Conservation (phyloP, 2,797 vertebrate species). For the Dipus sagitta region DNA sequence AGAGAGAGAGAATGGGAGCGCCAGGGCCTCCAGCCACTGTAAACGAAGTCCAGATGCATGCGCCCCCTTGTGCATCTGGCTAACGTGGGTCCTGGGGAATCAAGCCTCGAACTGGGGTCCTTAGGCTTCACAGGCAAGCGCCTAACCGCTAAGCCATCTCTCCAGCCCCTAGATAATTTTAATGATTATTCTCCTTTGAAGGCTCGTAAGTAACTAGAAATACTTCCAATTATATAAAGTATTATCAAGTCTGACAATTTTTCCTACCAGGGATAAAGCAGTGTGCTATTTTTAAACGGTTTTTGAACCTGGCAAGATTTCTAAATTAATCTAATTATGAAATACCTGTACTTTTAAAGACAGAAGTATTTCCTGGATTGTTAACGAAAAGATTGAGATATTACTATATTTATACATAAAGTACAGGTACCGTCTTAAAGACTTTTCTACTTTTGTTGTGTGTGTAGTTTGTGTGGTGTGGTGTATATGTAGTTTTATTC, state of each 20-base stretch:
- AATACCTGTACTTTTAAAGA: not conserved
- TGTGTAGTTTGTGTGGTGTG: too few species aligned
- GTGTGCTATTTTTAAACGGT: not conserved
- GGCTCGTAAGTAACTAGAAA: not conserved
- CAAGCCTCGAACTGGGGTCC: too few species aligned
- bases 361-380: not conserved
- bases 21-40: too few species aligned
- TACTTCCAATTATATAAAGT: not conserved
- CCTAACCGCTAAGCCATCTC: too few species aligned
- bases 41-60: too few species aligned
- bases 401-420: not conserved
- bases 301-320: not conserved
- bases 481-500: too few species aligned
- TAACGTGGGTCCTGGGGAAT: too few species aligned
- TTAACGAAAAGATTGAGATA: not conserved
- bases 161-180: not conserved
- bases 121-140: too few species aligned
- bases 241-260: not conserved
- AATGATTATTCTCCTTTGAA: not conserved
- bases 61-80: too few species aligned
- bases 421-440: accelerated
- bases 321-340: not conserved
- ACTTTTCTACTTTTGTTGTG: too few species aligned
- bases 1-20: too few species aligned
- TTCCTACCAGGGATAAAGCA: not conserved